Evolutionary conservation across 2,888 invertebrate species (phyloP).

Genomic region (Arctia plantaginis): DNA sequence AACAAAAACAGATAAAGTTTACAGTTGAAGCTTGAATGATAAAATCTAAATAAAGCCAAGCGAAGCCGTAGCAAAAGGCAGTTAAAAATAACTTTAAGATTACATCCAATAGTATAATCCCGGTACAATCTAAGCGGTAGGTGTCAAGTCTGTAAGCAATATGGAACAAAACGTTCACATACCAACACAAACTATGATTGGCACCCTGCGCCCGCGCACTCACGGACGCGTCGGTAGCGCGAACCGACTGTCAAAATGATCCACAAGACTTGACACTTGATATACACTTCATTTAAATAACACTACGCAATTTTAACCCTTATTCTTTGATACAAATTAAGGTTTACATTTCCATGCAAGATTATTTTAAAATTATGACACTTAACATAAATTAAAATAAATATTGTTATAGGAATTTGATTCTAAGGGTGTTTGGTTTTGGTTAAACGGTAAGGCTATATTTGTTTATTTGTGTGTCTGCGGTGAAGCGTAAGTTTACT

Average conservation of each 20-base stretch:
- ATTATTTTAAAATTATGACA: slow-evolving; percentile 51
- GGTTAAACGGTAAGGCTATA: slow-evolving; percentile 36
- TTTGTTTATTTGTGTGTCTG: slow-evolving; percentile 60
- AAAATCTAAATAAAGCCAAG: not conserved
- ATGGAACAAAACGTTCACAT: slow-evolving; percentile 55
- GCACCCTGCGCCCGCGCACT: slow-evolving; percentile 51
- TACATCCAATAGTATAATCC: slow-evolving; percentile 26
- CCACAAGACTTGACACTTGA: slow-evolving; percentile 61
- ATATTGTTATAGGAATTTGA: slow-evolving; percentile 35
- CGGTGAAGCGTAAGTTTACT: slow-evolving; percentile 60
- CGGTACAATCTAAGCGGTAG: slow-evolving; percentile 32
- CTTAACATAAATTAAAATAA: slow-evolving; percentile 40
- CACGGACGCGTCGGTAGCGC: slow-evolving; percentile 68
- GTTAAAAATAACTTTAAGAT: slow-evolving; percentile 2
- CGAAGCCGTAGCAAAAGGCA: not conserved
- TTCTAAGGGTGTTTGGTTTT: slow-evolving; percentile 25
- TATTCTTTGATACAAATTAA: not conserved
- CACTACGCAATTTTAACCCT: slow-evolving; percentile 5
- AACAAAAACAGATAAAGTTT: too few relatives aligned
- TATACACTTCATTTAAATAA: slow-evolving; percentile 19
- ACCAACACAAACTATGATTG: slow-evolving; percentile 63
- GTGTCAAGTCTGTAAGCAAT: slow-evolving; percentile 45
- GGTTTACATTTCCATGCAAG: not conserved
- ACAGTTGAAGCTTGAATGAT: not conserved
- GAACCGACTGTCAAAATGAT: slow-evolving; percentile 80